phyloP scores from a whole-genome alignment of 1,140 invertebrate species.

The Whitmania pigra region DNA sequence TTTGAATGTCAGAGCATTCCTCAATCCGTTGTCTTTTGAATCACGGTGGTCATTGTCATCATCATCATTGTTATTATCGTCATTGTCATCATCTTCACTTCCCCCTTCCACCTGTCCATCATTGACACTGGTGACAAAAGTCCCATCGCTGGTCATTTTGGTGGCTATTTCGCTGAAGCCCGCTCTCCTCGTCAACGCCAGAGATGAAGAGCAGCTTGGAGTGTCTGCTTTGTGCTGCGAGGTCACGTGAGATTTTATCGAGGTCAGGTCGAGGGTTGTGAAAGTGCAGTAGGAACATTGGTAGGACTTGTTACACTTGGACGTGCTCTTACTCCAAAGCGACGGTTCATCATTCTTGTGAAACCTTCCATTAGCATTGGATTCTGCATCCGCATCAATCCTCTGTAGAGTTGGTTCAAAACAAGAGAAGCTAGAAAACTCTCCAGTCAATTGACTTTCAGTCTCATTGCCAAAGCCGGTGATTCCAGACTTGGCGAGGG shows the following conservation, averaged over 20 bases:
- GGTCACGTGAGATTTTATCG: constrained; percentile 5
- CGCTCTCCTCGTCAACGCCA: not conserved
- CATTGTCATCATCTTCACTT: not conserved
- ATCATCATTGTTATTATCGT: not conserved
- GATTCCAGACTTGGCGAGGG: not conserved
- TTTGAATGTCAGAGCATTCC: too few relatives aligned
- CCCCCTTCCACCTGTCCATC: not conserved
- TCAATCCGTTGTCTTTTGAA: too few relatives aligned
- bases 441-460: not conserved
- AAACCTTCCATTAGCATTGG: not conserved
- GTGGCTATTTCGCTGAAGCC: constrained; percentile 19
- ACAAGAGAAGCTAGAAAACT: not conserved
- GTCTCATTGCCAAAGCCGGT: not conserved
- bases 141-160: constrained; percentile 16
- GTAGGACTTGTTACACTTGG: constrained; percentile 18
- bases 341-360: constrained; percentile 8
- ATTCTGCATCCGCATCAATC: not conserved
- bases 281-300: constrained; percentile 21
- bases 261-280: constrained; percentile 12
- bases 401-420: not conserved
- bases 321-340: not conserved
- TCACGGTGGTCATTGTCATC: not conserved
- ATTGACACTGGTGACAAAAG: constrained; percentile 17
- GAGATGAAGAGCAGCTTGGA: not conserved
- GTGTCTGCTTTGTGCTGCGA: constrained; percentile 2